Base-by-base conservation (phyloP, 2,113 vertebrate species). In the Menura novaehollandiae region DNA sequence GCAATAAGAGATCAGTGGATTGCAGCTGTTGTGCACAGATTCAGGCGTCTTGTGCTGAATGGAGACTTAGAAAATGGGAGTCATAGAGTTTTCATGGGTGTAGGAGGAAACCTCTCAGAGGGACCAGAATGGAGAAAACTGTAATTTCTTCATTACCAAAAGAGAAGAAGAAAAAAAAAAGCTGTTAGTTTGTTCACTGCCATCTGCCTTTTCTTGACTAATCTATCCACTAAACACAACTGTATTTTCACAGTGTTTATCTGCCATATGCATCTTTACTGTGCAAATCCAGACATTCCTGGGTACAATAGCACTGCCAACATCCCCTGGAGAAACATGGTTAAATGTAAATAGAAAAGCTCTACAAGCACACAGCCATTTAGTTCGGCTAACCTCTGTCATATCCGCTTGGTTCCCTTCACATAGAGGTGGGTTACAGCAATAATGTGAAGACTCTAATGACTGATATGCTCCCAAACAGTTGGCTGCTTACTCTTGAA, bases 161-260 rank as follows among this genome's bases (percentile, higher is more conserved):
- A 55, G 41, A 28, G 3, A 43, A 74, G 43, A 33, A 41, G 2
- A 16, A 69, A 21, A 41, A 41, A 22, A 8, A 37, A 12, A 30
- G 2, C 78, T 16, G 9, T 81, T 46, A 19, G 21, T 55, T 86
- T 44, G 2, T 91, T 94, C 83, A 37, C 8, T 87, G 74, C 43
- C 72, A 63, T 94, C 86, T 95, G 80, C 87, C 82, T 97, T 91
- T 82, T 56, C 86, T 81, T 1, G 1, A 44, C 68, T 87, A 58
- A 89, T 86, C 16, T 80, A 39, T 85, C 89, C 11, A 27, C 51
- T 87, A 84, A 88, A 72, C 11, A 79, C 23, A 44, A 32, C 22
- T 41, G 12, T 23, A 13, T 81, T 88, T 93, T 78, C 37, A 28
- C 30, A 26, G 33, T 8, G 15, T 78, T 97, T 85, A 63, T 86